Evolutionary conservation across 1,140 invertebrate species (phyloP).

Genomic region (Euura saliciscinereae): DNA sequence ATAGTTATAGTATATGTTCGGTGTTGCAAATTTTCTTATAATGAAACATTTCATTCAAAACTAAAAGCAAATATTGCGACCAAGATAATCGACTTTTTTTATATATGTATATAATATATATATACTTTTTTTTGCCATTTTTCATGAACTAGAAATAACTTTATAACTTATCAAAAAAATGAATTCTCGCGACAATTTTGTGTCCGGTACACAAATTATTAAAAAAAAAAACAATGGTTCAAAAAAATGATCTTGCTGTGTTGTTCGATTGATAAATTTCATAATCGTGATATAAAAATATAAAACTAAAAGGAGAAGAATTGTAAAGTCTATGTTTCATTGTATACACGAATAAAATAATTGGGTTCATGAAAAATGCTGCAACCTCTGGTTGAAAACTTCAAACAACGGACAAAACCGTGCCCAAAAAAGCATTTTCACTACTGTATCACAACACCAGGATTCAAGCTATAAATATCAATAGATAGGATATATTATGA

Average conservation of each 20-base stretch:
- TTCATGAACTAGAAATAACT: slow-evolving; percentile 9
- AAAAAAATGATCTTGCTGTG: background rate
- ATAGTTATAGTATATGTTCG: slow-evolving; percentile 14
- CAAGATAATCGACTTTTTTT: slow-evolving; percentile 13
- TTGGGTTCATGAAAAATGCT: slow-evolving; percentile 5
- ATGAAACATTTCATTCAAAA: slow-evolving; percentile 15
- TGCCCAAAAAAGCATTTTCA: slow-evolving; percentile 53
- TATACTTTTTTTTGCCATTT: slow-evolving; percentile 3
- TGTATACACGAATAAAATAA: background rate
- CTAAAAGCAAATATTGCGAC: slow-evolving; percentile 9
- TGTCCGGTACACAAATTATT: background rate
- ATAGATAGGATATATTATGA: slow-evolving; percentile 28
- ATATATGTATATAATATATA: background rate
- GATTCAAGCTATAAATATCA: slow-evolving; percentile 52
- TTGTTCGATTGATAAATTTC: background rate
- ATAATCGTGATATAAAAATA: background rate
- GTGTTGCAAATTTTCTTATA: slow-evolving; percentile 9
- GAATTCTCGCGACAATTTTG: background rate
- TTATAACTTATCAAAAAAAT: background rate
- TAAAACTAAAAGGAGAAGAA: background rate
- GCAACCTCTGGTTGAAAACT: slow-evolving; percentile 36
- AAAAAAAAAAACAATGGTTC: too few species aligned
- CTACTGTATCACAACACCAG: slow-evolving; percentile 58
- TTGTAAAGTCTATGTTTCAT: background rate
- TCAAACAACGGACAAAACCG: slow-evolving; percentile 44